These are phyloP conservation scores for Sminthurides bifidus DNA, from an alignment of 1,140 invertebrate genomes.

Conservation along the genomic window DNA sequence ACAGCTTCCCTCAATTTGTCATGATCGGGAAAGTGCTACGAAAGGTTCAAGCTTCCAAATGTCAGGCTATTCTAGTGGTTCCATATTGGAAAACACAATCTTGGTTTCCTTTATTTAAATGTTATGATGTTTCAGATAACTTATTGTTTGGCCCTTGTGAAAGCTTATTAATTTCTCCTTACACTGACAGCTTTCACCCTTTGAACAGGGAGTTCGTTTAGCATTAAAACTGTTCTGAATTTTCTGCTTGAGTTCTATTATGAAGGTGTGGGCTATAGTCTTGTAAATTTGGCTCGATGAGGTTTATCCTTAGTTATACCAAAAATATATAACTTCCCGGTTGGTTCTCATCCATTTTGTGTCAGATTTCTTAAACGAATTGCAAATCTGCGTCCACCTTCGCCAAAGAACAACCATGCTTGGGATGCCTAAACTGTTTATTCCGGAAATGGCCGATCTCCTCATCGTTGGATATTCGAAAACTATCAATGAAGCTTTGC, in stretches of 20 bases:
- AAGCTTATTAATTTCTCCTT: background rate
- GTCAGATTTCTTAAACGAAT: too few relatives aligned
- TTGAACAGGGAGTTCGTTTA: background rate
- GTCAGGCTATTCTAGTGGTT: background rate
- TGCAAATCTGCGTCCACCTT: too few relatives aligned
- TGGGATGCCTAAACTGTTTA: too few relatives aligned
- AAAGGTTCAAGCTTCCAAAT: background rate
- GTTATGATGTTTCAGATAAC: background rate
- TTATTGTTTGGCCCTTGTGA: background rate
- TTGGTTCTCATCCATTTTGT: too few relatives aligned
- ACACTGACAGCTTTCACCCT: background rate
- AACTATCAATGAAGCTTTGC: too few relatives aligned
- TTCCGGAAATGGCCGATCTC: too few relatives aligned
- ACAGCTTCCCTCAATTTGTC: background rate
- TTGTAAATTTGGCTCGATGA: background rate
- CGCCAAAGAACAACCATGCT: too few relatives aligned
- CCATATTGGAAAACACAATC: conserved; percentile 3
- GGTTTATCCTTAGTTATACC: background rate
- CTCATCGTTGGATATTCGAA: too few relatives aligned
- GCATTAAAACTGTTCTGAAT: background rate
- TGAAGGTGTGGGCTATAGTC: background rate
- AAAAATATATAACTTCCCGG: background rate
- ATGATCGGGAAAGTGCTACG: background rate
- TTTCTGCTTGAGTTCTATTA: background rate
- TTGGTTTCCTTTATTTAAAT: conserved; percentile 7